Evolutionary conservation across 2,888 invertebrate species (phyloP).

Genomic region (Stegophylla sp.): DNA sequence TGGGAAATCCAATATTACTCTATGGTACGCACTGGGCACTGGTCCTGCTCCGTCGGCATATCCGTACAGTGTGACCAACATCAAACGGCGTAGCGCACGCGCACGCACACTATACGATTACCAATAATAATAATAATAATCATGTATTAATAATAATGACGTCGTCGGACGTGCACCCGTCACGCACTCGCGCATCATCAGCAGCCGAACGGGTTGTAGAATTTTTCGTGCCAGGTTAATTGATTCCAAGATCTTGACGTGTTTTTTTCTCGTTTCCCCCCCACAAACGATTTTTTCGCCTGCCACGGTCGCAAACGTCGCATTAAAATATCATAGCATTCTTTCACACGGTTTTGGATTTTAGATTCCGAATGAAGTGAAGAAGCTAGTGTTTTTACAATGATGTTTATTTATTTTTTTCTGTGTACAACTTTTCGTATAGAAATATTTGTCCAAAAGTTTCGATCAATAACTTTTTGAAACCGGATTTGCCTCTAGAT

Average conservation of each 20-base stretch:
- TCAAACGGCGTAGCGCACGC: constrained; percentile 12
- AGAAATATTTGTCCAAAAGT: background rate
- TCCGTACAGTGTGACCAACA: constrained; percentile 46
- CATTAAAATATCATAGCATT: too few relatives aligned
- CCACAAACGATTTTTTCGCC: background rate
- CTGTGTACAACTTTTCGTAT: background rate
- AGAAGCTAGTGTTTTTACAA: too few relatives aligned
- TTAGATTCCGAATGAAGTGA: too few relatives aligned
- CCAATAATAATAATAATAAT: background rate
- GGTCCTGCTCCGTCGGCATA: background rate
- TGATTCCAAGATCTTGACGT: too few relatives aligned
- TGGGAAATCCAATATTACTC: constrained; percentile 26
- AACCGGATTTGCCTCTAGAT: too few relatives aligned
- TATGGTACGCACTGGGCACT: constrained; percentile 46
- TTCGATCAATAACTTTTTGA: too few relatives aligned
- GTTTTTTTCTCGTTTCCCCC: too few relatives aligned
- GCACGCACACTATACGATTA: background rate
- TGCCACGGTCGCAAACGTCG: too few relatives aligned
- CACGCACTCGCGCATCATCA: background rate
- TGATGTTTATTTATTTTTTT: background rate
- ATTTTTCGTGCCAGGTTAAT: too few relatives aligned
- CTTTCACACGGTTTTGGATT: too few relatives aligned
- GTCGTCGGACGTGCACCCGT: background rate
- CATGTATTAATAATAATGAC: background rate
- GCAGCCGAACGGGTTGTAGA: background rate